Base-by-base conservation (phyloP, 2,888 invertebrate genomes). In the Drosophila aldrichi region DNA sequence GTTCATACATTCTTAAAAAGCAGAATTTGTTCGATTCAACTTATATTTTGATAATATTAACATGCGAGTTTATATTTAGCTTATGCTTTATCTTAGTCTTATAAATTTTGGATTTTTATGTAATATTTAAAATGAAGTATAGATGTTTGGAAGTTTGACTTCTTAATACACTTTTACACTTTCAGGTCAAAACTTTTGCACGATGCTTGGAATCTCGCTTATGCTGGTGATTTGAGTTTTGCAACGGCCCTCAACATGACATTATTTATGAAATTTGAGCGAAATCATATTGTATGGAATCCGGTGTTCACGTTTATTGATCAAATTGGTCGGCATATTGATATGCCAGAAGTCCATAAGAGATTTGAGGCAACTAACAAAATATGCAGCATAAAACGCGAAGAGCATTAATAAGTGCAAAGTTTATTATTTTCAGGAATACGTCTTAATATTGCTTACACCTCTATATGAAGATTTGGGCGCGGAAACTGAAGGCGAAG, bases 251-350 rank as follows among this genome's bases (percentile, higher is more conserved):
- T 97, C 25, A 95, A 97, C 82, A 96, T 97, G 96, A 96, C 96
- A 0, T 92, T 96, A 41, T 96, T 97, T 84, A 92, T 97, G 90
- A 95, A 94, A 84, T 93, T 95, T 52, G 97, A 97, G 91, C 94
- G 95, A 34, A 95, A 96, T 73, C 96, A 96, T 77, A 92, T 96
- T 0, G 96, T 96, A 0, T 97, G 97, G 97, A 96, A 96, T 90
- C 96, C 96, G 0, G 95, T 96, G 10, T 97, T 97, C 86, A 96
- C 96, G 3, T 96, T 97, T 94, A 95, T 97, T 52, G 97, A 97
- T 90, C 96, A 97, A 82, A 94, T 97, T 60, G 96, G 96, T 36
- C 94, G 95, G 70, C 96, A 96, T 79, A 95, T 97, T 80, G 95
- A 95, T 74, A 95, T 94, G 81, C 94, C 94, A 65, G 94, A 94